Evolutionary conservation across 1,140 invertebrate species (phyloP).

Genomic region (Delia radicum): DNA sequence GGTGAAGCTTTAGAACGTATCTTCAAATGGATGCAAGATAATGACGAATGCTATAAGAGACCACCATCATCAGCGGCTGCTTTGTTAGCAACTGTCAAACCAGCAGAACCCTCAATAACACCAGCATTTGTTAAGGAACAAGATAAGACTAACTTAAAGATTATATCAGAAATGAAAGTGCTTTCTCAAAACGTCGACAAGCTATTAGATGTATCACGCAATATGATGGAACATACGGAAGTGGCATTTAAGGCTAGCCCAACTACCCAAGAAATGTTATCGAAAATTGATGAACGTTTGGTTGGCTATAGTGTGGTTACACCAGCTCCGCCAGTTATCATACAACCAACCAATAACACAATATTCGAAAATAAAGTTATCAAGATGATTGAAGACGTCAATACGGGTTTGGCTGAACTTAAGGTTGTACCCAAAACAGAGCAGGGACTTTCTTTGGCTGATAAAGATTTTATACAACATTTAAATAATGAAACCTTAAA

Average conservation of each 20-base stretch:
- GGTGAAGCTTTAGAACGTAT: constrained; percentile 67
- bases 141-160: constrained; percentile 49
- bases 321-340: constrained; percentile 28
- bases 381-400: constrained; percentile 34
- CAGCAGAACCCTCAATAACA: constrained; percentile 29
- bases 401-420: constrained; percentile 34
- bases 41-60: constrained; percentile 47
- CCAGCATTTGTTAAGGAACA: constrained; percentile 42
- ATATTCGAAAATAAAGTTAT: constrained; percentile 46
- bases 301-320: constrained; percentile 35
- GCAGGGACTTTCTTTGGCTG: constrained; percentile 37
- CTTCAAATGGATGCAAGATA: constrained; percentile 63
- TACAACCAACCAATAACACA: constrained; percentile 29
- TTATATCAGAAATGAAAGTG: constrained; percentile 60
- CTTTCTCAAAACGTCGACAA: constrained; percentile 60
- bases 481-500: constrained; percentile 48
- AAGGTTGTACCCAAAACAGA: constrained; percentile 28
- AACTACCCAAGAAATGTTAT: constrained; percentile 37
- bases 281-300: constrained; percentile 46
- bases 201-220: constrained; percentile 56
- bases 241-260: constrained; percentile 38
- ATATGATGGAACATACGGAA: constrained; percentile 37
- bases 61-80: constrained; percentile 50
- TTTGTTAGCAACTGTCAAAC: constrained; percentile 25
- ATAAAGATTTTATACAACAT: constrained; percentile 46